These are phyloP conservation scores for Belgica antarctica DNA, from an alignment of 2,888 invertebrate species.

Conservation along the genomic window DNA sequence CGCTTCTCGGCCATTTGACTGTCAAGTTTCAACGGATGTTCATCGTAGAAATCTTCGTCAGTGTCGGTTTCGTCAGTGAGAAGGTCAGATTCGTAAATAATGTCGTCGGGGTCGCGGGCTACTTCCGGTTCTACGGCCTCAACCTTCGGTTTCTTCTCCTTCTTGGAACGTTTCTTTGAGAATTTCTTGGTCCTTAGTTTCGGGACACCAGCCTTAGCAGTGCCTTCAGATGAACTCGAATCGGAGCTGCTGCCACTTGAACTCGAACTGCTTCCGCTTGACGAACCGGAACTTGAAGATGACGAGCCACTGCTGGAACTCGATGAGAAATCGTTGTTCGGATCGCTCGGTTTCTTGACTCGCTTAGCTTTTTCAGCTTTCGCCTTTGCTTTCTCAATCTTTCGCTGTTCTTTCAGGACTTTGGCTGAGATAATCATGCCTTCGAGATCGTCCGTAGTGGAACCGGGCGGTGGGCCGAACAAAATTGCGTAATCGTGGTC, in stretches of 20 bases:
- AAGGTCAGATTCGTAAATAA: slow-evolving; percentile 76
- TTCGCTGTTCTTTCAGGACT: slow-evolving; percentile 45
- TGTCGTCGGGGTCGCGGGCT: slow-evolving; percentile 59
- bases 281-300: slow-evolving; percentile 75
- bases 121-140: slow-evolving; percentile 47
- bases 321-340: slow-evolving; percentile 61
- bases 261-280: slow-evolving; percentile 73
- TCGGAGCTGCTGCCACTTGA: slow-evolving; percentile 65
- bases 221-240: slow-evolving; percentile 63
- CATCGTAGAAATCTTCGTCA: slow-evolving; percentile 85
- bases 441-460: slow-evolving; percentile 43
- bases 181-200: slow-evolving; percentile 46
- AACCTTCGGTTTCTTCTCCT: slow-evolving; percentile 58
- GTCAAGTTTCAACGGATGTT: slow-evolving; percentile 73
- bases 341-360: slow-evolving; percentile 58
- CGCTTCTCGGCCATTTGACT: slow-evolving; percentile 72
- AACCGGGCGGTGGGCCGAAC: slow-evolving; percentile 50
- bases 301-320: slow-evolving; percentile 75
- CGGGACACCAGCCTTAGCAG: slow-evolving; percentile 55
- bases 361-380: slow-evolving; percentile 56
- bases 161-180: slow-evolving; percentile 51
- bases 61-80: slow-evolving; percentile 83
- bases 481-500: slow-evolving; percentile 76
- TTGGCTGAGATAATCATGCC: slow-evolving; percentile 48
- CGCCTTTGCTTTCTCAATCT: slow-evolving; percentile 45